Evolutionary conservation across 2,113 vertebrate genomes (phyloP), one percentile per base, ranked within the genome.

Genomic region (Phaetusa simplex): DNA sequence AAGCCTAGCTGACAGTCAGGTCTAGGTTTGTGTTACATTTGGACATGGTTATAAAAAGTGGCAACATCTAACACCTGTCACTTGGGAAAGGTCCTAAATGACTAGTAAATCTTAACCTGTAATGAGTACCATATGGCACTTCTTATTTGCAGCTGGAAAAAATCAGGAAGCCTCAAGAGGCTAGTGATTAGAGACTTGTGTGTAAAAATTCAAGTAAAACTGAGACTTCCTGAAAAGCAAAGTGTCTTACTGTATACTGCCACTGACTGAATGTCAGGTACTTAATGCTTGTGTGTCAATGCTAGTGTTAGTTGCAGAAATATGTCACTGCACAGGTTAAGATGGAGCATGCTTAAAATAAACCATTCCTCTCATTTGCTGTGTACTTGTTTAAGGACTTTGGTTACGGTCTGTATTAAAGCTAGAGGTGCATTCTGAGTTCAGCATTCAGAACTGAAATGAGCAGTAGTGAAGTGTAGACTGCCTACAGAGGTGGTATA

Each of bases 71-170:
- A 90, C 91, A 89, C 94, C 95, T 93, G 96, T 84, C 91, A 82
- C 82, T 74, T 87, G 83, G 70, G 76, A 94, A 93, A 84, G 84
- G 85, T 76, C 90, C 87, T 96, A 84, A 96, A 88, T 94, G 76
- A 52, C 79, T 62, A 93, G 73, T 97, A 95, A 94, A 94, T 96
- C 81, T 95, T 95, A 93, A 86, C 58, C 76, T 91, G 78, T 97
- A 97, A 97, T 95, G 89, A 94, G 72, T 91, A 79, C 96, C 97
- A 96, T 83, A 93, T 97, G 97, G 90, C 59, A 59, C 34, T 94
- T 73, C 64, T 92, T 95, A 93, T 77, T 96, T 95, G 91, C 97
- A 97, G 97, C 97, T 98, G 97, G 96, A 96, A 98, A 79, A 97
- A 96, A 97, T 98, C 88, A 97, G 89, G 77, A 87, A 95, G 92